Base-by-base conservation (phyloP, 2,113 vertebrate species). In the Pluvialis apricaria region DNA sequence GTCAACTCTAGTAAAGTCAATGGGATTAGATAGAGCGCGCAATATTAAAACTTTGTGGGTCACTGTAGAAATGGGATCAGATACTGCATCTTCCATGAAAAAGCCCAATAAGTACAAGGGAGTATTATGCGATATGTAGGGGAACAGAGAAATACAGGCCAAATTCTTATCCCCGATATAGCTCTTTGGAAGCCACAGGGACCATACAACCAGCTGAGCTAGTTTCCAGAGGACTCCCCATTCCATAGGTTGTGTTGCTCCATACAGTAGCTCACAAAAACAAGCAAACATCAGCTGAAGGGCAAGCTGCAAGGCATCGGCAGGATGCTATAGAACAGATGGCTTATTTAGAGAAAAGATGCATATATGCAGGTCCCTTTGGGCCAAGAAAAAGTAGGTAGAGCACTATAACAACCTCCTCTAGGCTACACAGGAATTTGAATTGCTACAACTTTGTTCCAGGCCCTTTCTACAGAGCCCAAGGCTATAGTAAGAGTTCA, bases 401-500 rank as follows among this genome's bases (percentile, higher is more conserved):
- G 36, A 72, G 26, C 34, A 34, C 25, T 62, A 1, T 8, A 38
- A 58, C 26, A 70, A 34, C 26, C 66, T 8, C 84, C 38, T 81
- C 55, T 24, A 40, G 44, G 51, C 57, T 94, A 83, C 45, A 60
- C 12, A 68, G 47, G 42, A 79, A 64, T 21, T 38, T 51, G 15
- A 86, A 40, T 18, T 47, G 18, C 4, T 64, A 17, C 68, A 66
- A 0, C 11, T 57, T 66, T 0, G 0, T 71, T 45, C 18, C 31
- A 69, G 44, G 8, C 25, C 32, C 29, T 68, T 78, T 18, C 26
- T 40, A 71, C 11, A 66, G 55, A 83, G 28, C 29, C 38, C 82
- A 87, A 64, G 45, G 49, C 28, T 51, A 17, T 20, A 34, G 47
- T 38, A 28, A 51, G 13, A 54, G 5, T 42, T 68, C 8, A 2